A percentile compares a stretch with the other conserved stretches of the same genome.
These are phyloP conservation scores for Odontesthes bonariensis DNA, from an alignment of 2,113 vertebrate genomes.

Conservation along the genomic window DNA sequence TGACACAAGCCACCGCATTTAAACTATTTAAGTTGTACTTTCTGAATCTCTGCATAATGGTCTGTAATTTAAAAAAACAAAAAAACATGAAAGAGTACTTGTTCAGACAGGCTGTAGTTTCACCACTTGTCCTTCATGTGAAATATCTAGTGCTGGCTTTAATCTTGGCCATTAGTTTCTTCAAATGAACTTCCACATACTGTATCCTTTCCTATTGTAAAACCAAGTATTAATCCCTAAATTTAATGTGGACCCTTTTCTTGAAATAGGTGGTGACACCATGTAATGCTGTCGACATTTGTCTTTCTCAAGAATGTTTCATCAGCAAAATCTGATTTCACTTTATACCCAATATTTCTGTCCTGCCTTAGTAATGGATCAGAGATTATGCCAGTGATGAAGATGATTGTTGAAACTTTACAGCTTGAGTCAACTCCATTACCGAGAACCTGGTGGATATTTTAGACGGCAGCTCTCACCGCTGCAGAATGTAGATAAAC, in stretches of 20 bases:
- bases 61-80: not conserved
- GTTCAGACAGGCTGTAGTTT: not conserved
- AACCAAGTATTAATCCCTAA: not conserved
- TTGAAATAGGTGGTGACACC: not conserved
- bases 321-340: not conserved
- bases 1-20: not conserved
- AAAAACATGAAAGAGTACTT: not conserved
- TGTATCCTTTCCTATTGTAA: conserved; percentile 1
- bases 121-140: not conserved
- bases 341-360: conserved; percentile 1
- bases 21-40: not conserved
- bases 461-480: conserved; percentile 62
- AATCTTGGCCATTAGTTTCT: conserved; percentile 12
- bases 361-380: not conserved
- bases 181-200: conserved; percentile 7
- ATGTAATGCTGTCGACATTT: conserved; percentile 23
- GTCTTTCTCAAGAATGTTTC: not conserved
- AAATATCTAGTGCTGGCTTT: not conserved
- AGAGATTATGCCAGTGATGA: conserved; percentile 4
- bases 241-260: not conserved
- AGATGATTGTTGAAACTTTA: conserved; percentile 38
- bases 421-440: conserved; percentile 45
- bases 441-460: conserved; percentile 60
- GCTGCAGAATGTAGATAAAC: conserved; percentile 77
- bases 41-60: no score